phyloP scores from a whole-genome alignment of 2,888 invertebrate genomes.

The Acronicta alni region DNA sequence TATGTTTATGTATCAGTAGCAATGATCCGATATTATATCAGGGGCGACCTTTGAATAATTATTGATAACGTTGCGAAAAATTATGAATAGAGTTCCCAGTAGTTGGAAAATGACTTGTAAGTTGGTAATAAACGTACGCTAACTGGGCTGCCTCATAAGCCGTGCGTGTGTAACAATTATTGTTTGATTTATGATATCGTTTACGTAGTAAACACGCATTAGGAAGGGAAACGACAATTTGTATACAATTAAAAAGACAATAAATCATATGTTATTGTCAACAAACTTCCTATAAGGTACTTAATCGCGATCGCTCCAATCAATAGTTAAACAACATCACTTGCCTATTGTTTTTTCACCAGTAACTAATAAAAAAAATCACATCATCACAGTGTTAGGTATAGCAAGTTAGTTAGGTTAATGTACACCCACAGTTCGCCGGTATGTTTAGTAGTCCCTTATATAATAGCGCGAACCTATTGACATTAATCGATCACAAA shows the following conservation, averaged over 20 bases:
- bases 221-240: slow-evolving; percentile 12
- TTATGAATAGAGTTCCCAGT: slow-evolving; percentile 48
- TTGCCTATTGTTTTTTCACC: too few species aligned
- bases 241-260: slow-evolving; percentile 12
- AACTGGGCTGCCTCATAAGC: not conserved
- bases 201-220: slow-evolving; percentile 20
- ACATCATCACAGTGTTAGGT: too few species aligned
- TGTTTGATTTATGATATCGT: slow-evolving; percentile 27
- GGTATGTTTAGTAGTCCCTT: too few species aligned
- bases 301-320: slow-evolving; percentile 27
- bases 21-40: slow-evolving; percentile 57
- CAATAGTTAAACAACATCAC: slow-evolving; percentile 10
- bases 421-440: too few species aligned
- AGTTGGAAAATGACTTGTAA: slow-evolving; percentile 9
- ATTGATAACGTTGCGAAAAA: slow-evolving; percentile 48
- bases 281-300: slow-evolving; percentile 8
- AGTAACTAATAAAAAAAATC: too few species aligned
- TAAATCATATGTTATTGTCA: slow-evolving; percentile 30
- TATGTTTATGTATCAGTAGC: slow-evolving; percentile 49
- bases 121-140: not conserved
- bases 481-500: too few species aligned
- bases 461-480: too few species aligned
- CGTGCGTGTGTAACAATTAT: slow-evolving; percentile 10
- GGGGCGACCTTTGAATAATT: slow-evolving; percentile 50
- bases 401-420: too few species aligned